Percentiles rank a stretch among this genome's conserved stretches.
Conservation (phyloP, 2,113 vertebrate genomes). For the Ahaetulla prasina region DNA sequence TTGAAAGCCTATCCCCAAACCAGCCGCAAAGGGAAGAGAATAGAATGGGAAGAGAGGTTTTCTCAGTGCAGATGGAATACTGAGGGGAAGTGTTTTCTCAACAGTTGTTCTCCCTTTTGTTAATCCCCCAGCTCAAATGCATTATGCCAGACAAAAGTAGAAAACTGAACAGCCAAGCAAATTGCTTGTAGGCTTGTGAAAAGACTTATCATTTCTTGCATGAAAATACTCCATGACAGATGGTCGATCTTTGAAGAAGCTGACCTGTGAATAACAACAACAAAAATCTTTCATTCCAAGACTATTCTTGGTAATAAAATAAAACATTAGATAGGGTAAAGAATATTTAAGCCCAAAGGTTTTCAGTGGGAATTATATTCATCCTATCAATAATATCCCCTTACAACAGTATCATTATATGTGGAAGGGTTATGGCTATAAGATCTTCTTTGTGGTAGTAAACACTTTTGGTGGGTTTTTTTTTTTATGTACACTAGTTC, state of each 20-base stretch:
- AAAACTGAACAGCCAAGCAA: slow-evolving; percentile 15
- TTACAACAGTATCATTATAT: not conserved
- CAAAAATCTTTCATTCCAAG: slow-evolving; percentile 30
- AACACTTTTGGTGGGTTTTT: not conserved
- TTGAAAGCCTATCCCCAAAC: slow-evolving; percentile 18
- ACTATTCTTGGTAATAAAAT: slow-evolving; percentile 38
- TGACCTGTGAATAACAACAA: slow-evolving; percentile 11
- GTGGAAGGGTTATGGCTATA: not conserved
- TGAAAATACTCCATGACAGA: slow-evolving; percentile 42
- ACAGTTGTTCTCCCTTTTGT: slow-evolving; percentile 1
- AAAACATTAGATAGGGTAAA: slow-evolving; percentile 36
- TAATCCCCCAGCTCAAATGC: slow-evolving; percentile 35
- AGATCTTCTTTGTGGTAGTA: not conserved
- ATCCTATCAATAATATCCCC: not conserved
- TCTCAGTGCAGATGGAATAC: not conserved
- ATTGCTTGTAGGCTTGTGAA: slow-evolving; percentile 5
- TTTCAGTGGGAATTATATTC: not conserved
- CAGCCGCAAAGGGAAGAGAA: slow-evolving; percentile 21
- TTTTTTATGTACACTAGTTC: not conserved
- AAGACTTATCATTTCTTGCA: slow-evolving; percentile 39
- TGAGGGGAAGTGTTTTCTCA: slow-evolving; percentile 35
- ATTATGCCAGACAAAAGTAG: slow-evolving; percentile 25
- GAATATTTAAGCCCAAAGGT: not conserved
- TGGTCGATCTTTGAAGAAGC: slow-evolving; percentile 42
- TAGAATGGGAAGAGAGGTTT: slow-evolving; percentile 23